Conservation (phyloP, 2,888 invertebrate species). For the Parapristionchus giblindavisi region DNA sequence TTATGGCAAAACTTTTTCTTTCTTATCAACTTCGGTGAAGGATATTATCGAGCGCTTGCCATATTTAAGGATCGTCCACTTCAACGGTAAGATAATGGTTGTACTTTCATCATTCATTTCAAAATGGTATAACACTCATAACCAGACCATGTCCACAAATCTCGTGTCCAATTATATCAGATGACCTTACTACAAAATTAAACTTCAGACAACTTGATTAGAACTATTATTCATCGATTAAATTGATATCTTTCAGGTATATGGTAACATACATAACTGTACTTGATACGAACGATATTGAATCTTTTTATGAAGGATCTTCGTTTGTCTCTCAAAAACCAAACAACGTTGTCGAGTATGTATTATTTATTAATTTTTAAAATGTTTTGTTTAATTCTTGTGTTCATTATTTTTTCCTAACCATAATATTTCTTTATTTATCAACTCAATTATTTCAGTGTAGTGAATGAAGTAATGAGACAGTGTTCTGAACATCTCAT, state of each 20-base stretch:
- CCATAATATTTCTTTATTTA: background rate
- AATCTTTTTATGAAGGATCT: background rate
- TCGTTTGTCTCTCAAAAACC: background rate
- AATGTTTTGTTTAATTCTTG: too few relatives aligned
- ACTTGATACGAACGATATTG: background rate
- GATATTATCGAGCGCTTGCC: background rate
- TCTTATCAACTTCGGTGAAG: background rate
- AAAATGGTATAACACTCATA: background rate
- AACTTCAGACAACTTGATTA: background rate
- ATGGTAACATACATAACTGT: background rate
- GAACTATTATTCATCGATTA: background rate
- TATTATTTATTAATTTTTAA: background rate
- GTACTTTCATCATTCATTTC: background rate
- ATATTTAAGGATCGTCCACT: constrained; percentile 1
- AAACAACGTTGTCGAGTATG: background rate
- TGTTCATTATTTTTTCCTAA: too few relatives aligned
- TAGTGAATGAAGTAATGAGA: background rate
- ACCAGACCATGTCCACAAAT: background rate
- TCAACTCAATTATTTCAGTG: background rate
- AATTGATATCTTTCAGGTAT: background rate
- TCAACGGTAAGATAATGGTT: background rate
- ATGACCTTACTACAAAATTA: background rate
- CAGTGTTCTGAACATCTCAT: background rate
- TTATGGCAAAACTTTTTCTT: constrained; percentile 14
- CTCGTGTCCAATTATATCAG: background rate